phyloP scores from a whole-genome alignment of 2,113 vertebrate genomes.

The Oncorhynchus tshawytscha region DNA sequence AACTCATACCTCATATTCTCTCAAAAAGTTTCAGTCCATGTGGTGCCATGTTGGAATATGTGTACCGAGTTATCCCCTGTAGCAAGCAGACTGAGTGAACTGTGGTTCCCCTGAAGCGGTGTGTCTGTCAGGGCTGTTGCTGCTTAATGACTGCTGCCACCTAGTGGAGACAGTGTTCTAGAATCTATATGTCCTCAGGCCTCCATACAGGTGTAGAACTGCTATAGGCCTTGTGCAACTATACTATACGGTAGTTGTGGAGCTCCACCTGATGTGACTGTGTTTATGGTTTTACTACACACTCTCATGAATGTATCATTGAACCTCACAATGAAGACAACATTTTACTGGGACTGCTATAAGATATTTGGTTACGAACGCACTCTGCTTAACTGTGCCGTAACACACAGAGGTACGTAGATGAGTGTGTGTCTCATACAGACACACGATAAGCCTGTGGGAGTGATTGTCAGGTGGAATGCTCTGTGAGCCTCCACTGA shows the following conservation, averaged over 20 bases:
- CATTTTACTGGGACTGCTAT: too few relatives aligned
- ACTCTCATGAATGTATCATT: neutral
- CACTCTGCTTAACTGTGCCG: constrained; percentile 4
- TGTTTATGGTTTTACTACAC: neutral
- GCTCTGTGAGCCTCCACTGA: constrained; percentile 24
- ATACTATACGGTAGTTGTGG: neutral
- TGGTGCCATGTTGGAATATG: too few relatives aligned
- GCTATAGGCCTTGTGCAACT: too few relatives aligned
- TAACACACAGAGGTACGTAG: neutral
- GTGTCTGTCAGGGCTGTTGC: neutral
- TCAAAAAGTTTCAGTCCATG: too few relatives aligned
- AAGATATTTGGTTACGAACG: too few relatives aligned
- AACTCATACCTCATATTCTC: too few relatives aligned
- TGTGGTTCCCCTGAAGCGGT: neutral
- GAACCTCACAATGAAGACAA: neutral
- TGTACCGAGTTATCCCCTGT: too few relatives aligned
- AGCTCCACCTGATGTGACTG: neutral
- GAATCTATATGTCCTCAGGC: neutral
- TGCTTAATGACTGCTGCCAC: constrained; percentile 36
- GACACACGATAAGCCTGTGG: constrained; percentile 19
- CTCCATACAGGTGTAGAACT: neutral
- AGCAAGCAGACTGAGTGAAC: too few relatives aligned
- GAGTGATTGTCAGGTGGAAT: constrained; percentile 43
- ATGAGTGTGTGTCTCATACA: constrained; percentile 2
- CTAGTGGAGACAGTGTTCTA: constrained; percentile 23